Evolutionary conservation across 2,113 vertebrate species (phyloP), one percentile per base, ranked within the genome.

Genomic region (Ornithorhynchus anatinus): DNA sequence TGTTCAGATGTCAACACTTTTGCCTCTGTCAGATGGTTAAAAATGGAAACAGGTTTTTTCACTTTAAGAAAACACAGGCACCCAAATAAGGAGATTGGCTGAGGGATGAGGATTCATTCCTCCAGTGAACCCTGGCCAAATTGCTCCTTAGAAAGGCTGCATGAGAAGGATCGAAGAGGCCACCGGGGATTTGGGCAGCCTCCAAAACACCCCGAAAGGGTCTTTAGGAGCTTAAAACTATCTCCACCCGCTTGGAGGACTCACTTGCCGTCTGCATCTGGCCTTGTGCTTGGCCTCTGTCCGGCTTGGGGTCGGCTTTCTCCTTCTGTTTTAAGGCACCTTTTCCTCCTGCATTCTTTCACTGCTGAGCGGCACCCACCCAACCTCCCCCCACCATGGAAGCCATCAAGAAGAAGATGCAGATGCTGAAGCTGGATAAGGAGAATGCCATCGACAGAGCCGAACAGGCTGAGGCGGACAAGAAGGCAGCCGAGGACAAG

Each of bases 381-480:
- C 42, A 10, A 43, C 47, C 69, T 47, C 38, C 4, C 40, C 64
- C 75, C 88, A 85, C 77, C 88, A 99, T 99, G 98, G 97, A 99
- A 80, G 97, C 97, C 77, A 98, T 98, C 88, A 99, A 97, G 93
- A 99, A 98, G 91, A 98, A 98, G 92, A 99, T 99, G 97, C 96
- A 99, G 92, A 98, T 98, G 96, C 88, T 98, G 83, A 99, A 97
- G 85, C 29, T 97, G 84, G 97, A 99, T 91, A 98, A 96, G 89
- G 97, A 99, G 92, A 97, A 96, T 0, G 97, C 98, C 89, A 93
- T 97, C 3, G 96, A 98, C 90, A 89, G 96, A 12, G 96, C 98
- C 0, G 96, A 98, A 64, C 95, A 97, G 90, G 95, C 96, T 0
- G 98, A 99, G 84, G 89, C 94, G 0, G 97, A 97, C 69, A 94